Percentiles rank a stretch among this genome's conserved stretches.
Evolutionary conservation across 2,888 invertebrate genomes (phyloP).

Genomic region (Cryptocephalus moraei): DNA sequence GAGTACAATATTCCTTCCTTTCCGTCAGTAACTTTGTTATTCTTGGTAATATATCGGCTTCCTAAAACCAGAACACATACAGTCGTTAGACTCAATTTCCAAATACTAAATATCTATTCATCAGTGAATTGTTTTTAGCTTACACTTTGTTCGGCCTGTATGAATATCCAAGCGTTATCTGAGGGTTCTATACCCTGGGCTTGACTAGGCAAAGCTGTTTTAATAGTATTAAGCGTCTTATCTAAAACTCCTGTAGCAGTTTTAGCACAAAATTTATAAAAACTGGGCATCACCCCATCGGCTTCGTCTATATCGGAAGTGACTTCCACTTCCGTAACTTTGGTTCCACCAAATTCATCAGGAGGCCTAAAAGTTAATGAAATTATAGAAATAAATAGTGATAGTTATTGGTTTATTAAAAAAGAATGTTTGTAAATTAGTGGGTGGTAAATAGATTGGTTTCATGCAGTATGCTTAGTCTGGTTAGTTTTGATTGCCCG

Average conservation of each 20-base stretch:
- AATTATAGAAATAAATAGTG: neutral
- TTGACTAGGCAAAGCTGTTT: constrained; percentile 55
- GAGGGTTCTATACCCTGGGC: constrained; percentile 35
- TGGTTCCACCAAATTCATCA: constrained; percentile 19
- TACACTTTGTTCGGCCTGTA: constrained; percentile 36
- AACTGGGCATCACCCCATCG: constrained; percentile 36
- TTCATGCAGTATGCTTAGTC: neutral
- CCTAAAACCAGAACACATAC: constrained; percentile 28
- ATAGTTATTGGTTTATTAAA: neutral
- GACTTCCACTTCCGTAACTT: constrained; percentile 14
- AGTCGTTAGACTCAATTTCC: neutral
- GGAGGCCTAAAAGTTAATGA: constrained; percentile 17
- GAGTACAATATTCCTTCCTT: constrained; percentile 43
- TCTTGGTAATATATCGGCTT: constrained; percentile 34
- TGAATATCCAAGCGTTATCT: constrained; percentile 38
- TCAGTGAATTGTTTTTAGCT: constrained; percentile 9
- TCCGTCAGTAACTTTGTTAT: constrained; percentile 45
- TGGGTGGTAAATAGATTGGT: too few species aligned
- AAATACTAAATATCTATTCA: neutral
- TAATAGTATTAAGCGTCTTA: constrained; percentile 60
- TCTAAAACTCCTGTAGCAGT: constrained; percentile 68
- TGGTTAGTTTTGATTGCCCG: neutral
- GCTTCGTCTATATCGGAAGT: constrained; percentile 22
- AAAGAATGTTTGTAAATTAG: too few species aligned
- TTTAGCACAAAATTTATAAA: constrained; percentile 57